A percentile compares a stretch with the other conserved stretches of the same genome.
These are phyloP conservation scores for Apoda limacodes DNA, from an alignment of 2,888 invertebrate species.

Conservation along the genomic window DNA sequence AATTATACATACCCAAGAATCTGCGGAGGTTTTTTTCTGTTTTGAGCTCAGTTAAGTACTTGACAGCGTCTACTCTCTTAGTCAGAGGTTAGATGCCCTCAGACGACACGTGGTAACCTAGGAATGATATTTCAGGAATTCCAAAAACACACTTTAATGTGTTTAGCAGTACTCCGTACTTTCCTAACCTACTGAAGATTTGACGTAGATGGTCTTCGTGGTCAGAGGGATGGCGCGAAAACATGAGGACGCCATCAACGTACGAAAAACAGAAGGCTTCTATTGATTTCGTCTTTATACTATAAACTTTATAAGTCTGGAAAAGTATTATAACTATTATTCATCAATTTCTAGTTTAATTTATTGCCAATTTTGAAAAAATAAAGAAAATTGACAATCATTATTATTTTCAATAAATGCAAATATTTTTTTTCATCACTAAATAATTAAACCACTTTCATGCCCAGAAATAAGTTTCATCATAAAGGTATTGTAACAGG, in stretches of 20 bases:
- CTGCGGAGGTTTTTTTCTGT: slow-evolving; percentile 15
- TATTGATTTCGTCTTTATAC: slow-evolving; percentile 14
- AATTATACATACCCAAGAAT: slow-evolving; percentile 22
- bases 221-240: slow-evolving; percentile 3
- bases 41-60: slow-evolving; percentile 13
- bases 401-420: no score
- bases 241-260: slow-evolving; percentile 12
- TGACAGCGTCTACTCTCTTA: slow-evolving; percentile 6
- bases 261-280: slow-evolving; percentile 12
- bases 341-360: no score
- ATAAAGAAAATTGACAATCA: no score
- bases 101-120: slow-evolving; percentile 11
- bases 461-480: no score
- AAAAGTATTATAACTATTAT: no score
- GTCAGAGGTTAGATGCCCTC: no score
- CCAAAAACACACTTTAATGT: slow-evolving; percentile 15
- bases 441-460: no score
- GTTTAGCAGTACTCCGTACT: slow-evolving; percentile 15
- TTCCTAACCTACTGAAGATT: slow-evolving; percentile 8
- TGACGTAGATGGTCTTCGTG: slow-evolving; percentile 9
- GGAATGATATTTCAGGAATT: slow-evolving; percentile 10
- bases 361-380: no score
- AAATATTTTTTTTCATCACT: no score
- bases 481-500: no score
- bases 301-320: no score